These are phyloP conservation scores for Lucinisca nassula DNA, from an alignment of 2,888 invertebrate species.

Conservation along the genomic window DNA sequence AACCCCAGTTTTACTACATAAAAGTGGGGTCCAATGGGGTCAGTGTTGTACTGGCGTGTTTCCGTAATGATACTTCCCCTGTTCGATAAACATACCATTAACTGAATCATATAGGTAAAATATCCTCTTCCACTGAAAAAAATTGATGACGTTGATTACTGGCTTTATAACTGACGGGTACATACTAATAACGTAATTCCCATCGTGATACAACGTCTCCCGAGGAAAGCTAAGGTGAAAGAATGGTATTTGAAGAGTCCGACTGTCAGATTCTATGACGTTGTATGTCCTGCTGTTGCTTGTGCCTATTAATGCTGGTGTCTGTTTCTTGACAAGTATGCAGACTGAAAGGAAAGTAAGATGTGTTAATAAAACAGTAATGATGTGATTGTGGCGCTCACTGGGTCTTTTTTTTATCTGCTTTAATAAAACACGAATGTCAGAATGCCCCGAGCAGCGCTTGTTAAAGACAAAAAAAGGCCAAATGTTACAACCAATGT, in stretches of 20 bases:
- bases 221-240: conserved; percentile 82
- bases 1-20: too few species aligned
- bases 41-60: too few species aligned
- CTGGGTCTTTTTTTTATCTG: too few species aligned
- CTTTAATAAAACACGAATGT: too few species aligned
- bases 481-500: too few species aligned
- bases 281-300: conserved; percentile 81
- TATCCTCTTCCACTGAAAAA: conserved; percentile 96
- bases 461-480: too few species aligned
- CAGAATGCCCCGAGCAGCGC: too few species aligned
- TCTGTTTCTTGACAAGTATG: conserved; percentile 77
- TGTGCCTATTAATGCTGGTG: conserved; percentile 82
- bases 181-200: conserved; percentile 90
- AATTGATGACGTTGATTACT: conserved; percentile 97
- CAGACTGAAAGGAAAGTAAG: conserved; percentile 82
- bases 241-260: conserved; percentile 84
- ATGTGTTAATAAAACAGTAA: too few species aligned
- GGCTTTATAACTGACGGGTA: conserved; percentile 98
- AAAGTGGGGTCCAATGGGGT: too few species aligned
- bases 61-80: too few species aligned
- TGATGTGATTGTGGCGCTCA: too few species aligned
- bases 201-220: conserved; percentile 64
- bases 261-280: conserved; percentile 84
- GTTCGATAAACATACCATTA: conserved; percentile 95
- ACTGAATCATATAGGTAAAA: conserved; percentile 97